Evolutionary conservation across 2,113 vertebrate genomes (phyloP), one percentile per base, ranked within the genome.

Genomic region (Oreochromis aureus): DNA sequence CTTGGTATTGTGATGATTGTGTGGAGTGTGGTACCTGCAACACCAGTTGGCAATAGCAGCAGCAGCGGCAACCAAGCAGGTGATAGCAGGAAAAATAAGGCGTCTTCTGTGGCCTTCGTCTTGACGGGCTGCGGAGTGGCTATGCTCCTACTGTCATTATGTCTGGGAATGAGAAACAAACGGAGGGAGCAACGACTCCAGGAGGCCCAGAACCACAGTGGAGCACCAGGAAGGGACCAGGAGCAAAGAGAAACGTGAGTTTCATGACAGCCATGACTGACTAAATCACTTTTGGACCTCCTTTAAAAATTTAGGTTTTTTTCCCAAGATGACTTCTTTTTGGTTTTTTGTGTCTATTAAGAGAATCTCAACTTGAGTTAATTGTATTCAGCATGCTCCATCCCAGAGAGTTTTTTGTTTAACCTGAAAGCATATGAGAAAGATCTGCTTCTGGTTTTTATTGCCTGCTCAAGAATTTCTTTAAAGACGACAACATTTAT

Each of bases 1-100:
- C 97, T 99, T 0, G 98, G 99, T 22, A 94, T 99, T 46, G 98
- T 99, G 89, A 99, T 99, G 98, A 97, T 98, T 0, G 97, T 98
- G 84, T 99, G 99, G 99, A 99, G 98, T 83, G 94, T 98, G 10
- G 97, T 99, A 15, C 98, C 98, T 0, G 96, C 96, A 34, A 7
- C 4, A 24, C 3, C 36, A 2, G 34, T 82, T 39, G 0, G 81
- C 2, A 98, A 97, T 91, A 96, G 93, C 86, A 87, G 86, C 91
- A 97, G 96, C 91, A 96, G 41, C 22, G 91, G 0, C 41, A 7
- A 48, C 92, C 91, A 0, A 0, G 94, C 86, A 51, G 89, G 44
- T 0, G 19, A 11, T 2, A 44, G 9, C 27, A 93, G 87, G 83
- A 76, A 89, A 94, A 97, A 94, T 85, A 98, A 98, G 82, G 97